Evolutionary conservation across 1,140 invertebrate species (phyloP), one percentile per base, ranked within the genome.

Genomic region (Diploscapter pachys): DNA sequence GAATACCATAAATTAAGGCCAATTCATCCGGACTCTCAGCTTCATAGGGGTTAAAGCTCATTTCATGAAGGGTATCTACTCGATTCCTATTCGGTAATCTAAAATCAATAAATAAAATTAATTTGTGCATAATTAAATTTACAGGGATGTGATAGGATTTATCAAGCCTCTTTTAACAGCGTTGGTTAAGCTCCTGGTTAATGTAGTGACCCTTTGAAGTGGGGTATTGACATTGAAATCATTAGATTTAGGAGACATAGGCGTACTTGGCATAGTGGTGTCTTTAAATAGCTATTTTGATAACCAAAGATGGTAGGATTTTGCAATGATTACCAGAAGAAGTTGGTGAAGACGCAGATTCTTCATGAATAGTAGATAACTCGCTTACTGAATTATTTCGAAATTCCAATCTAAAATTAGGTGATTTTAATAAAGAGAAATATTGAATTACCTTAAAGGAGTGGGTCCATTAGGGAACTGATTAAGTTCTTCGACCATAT

Each of bases 1-100:
- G 8, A n/a, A 6, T 6, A 5, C 87, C 87, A 77, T 83, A 83
- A 49, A 88, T 87, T 0, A 88, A 79, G 8, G 87, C 86, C 65
- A 88, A 72, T 71, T 88, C 87, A 82, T 88, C 87, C 3, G 87
- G 81, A 74, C 80, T 82, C 71, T 83, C 81, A 31, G 72, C 81
- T 65, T 82, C 81, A 63, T 80, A 82, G 9, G 73, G 70, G 31
- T 63, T 62, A 51, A 66, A 55, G 9, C 31, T 31, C 31, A 31
- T 31, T 31, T 31, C 31, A 31, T 31, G 31, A 31, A 31, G 31
- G 1, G 31, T 31, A 31, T 31, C 31, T 31, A 31, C 31, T 31
- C 31, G 31, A 31, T 31, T 31, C 31, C 31, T 71, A 13, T 8
- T 71, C 57, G 6, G 54, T 31, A 67, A 61, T 51, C 63, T 64